Evolutionary conservation across 1,140 invertebrate species (phyloP).

Genomic region (Drosophila sproati): DNA sequence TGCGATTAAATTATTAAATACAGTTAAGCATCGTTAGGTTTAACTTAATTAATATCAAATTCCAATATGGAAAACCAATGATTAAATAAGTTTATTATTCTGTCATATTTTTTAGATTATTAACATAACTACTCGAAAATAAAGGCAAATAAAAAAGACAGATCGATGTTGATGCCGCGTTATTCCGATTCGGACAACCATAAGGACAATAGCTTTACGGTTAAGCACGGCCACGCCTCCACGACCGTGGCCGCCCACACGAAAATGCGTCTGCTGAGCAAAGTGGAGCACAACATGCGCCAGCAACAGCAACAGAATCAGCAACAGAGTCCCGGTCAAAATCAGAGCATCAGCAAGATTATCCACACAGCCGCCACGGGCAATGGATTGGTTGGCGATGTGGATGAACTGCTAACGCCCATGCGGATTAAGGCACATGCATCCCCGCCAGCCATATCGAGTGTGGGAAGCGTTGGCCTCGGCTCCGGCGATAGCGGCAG

Average conservation of each 20-base stretch:
- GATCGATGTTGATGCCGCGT: slow-evolving; percentile 71
- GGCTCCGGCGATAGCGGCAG: slow-evolving; percentile 3
- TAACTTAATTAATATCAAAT: too few relatives aligned
- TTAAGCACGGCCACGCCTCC: slow-evolving; percentile 24
- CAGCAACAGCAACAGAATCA: slow-evolving; percentile 32
- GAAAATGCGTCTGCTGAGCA: slow-evolving; percentile 69
- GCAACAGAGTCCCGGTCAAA: slow-evolving; percentile 45
- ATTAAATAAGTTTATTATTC: neutral
- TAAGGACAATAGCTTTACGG: slow-evolving; percentile 31
- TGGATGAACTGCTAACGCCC: slow-evolving; percentile 71
- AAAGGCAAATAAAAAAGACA: neutral
- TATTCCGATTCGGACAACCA: slow-evolving; percentile 52
- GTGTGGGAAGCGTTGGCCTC: neutral
- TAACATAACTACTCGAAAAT: neutral
- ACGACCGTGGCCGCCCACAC: slow-evolving; percentile 72
- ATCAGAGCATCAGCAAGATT: slow-evolving; percentile 64
- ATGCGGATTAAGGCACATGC: slow-evolving; percentile 54
- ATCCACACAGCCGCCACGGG: slow-evolving; percentile 67
- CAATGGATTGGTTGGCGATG: slow-evolving; percentile 71
- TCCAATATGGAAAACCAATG: too few relatives aligned
- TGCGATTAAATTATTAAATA: neutral
- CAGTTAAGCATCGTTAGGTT: neutral
- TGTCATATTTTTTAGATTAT: slow-evolving; percentile 19
- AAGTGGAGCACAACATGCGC: slow-evolving; percentile 75
- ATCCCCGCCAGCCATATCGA: slow-evolving; percentile 19